Base-by-base conservation (phyloP, 1,140 invertebrate species). In the Gyrodactylus salaris region DNA sequence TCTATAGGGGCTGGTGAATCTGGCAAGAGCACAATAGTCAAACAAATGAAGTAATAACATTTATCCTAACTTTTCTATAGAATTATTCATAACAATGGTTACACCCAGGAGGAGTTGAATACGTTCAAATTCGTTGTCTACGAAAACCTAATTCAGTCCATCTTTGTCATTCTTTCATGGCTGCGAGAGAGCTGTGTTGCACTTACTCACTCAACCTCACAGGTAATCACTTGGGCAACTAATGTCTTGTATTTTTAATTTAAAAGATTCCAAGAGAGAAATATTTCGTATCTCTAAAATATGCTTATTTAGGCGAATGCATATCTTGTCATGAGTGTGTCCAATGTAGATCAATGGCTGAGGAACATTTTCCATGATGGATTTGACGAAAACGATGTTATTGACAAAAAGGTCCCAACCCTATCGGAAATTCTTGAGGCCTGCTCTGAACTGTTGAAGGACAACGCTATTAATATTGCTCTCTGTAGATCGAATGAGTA, bases 401-500 rank as follows among this genome's bases (percentile, higher is more conserved):
- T 16, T 54, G 34, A 54, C 7, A 54, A 54, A 54, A 7, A 54
- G n/a, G n/a, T 54, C 34, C 34, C 34, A 54, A 54, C 34, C n/a
- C 34, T 54, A 16, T 54, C 34, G 7, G 34, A 54, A 54, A 54
- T 54, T 54, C 34, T 54, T n/a, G 34, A 54, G 7, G 34, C 34
- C 7, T 54, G 34, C 34, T 54, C 34, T 54, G 34, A 54, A n/a
- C n/a, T 54, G n/a, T 16, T 54, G 7, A 54, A 54, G n/a, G 34
- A 54, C n/a, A n/a, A 54, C 7, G 7, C 34, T 54, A 54, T 54
- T 16, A n/a, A 7, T 54, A 16, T n/a, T 54, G 34, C 34, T 79
- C 86, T 86, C 76, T 77, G 81, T 7, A 79, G 91, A 74, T 89
- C 89, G 1, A 82, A 89, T 75, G 91, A 94, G 83, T 94, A 91